Percentiles rank a stretch among this genome's conserved stretches.
Conservation (phyloP, 2,113 vertebrate species). For the Platysteira castanea region DNA sequence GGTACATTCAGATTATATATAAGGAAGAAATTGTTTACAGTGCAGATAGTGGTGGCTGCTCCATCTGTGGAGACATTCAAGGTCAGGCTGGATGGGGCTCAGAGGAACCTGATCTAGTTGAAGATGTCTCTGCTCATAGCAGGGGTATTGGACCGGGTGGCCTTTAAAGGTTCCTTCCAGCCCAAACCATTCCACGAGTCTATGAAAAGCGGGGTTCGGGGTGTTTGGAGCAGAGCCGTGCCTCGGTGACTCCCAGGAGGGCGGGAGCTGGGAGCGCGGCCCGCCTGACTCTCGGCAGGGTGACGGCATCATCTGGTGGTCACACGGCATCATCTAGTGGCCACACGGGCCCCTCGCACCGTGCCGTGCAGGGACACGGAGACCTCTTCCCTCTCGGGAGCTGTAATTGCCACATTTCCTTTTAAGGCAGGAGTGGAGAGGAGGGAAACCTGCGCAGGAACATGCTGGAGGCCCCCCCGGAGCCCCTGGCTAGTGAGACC, state of each 20-base stretch:
- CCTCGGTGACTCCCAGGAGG: too few relatives aligned
- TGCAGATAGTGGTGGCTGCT: not conserved
- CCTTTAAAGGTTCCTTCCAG: not conserved
- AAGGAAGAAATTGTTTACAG: not conserved
- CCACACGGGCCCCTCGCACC: not conserved
- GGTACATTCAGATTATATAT: not conserved
- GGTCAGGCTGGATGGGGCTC: not conserved
- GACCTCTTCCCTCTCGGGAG: not conserved
- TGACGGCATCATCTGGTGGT: not conserved
- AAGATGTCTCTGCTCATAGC: not conserved
- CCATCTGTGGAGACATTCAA: not conserved
- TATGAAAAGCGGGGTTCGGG: not conserved
- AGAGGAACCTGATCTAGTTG: not conserved
- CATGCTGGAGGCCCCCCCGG: not conserved
- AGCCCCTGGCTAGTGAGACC: not conserved
- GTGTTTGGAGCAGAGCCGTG: not conserved
- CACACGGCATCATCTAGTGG: conserved; percentile 39
- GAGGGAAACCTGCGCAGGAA: not conserved
- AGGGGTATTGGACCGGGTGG: not conserved
- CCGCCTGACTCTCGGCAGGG: not conserved
- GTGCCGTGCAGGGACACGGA: accelerated
- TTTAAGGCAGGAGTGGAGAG: not conserved
- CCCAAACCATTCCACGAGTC: not conserved
- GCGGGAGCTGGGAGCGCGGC: not conserved
- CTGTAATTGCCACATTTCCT: not conserved